Evolutionary conservation across 2,797 vertebrate genomes (phyloP).

Genomic region (Tokudaia tokunoshimensis): DNA sequence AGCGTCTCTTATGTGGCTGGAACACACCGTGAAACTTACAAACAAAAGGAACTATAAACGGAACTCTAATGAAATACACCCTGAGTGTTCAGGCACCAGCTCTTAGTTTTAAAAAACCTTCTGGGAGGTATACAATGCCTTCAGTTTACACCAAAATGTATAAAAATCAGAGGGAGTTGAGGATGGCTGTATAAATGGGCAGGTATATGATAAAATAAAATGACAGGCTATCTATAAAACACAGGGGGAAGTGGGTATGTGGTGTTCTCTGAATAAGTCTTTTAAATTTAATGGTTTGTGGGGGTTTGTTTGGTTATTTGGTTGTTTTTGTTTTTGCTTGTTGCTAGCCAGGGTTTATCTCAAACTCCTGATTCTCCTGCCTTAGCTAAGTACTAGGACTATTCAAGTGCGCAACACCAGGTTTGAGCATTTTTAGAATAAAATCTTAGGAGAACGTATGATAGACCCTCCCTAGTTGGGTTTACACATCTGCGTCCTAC

Average conservation of each 20-base stretch:
- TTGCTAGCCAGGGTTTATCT: background rate
- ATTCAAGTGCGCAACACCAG: no score
- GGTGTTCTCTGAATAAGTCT: background rate
- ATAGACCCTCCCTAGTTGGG: background rate
- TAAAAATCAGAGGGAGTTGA: conserved; percentile 13
- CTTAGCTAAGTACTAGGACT: background rate
- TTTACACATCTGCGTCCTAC: background rate
- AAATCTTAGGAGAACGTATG: background rate
- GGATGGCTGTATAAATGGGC: background rate
- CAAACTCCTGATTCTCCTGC: background rate
- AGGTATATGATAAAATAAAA: background rate
- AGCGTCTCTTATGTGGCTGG: background rate
- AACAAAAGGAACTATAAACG: background rate
- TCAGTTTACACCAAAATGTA: conserved; percentile 24
- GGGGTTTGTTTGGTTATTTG: no score
- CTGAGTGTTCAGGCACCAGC: background rate
- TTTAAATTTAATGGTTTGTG: background rate
- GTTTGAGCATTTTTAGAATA: background rate
- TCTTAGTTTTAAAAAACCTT: background rate
- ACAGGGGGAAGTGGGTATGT: background rate
- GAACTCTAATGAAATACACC: background rate
- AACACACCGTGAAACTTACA: background rate
- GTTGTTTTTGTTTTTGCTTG: background rate
- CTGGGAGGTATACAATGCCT: background rate
- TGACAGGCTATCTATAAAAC: conserved; percentile 1